A percentile compares a stretch with the other conserved stretches of the same genome.
phyloP scores from a whole-genome alignment of 2,888 invertebrate species.

The Andrena marginata region DNA sequence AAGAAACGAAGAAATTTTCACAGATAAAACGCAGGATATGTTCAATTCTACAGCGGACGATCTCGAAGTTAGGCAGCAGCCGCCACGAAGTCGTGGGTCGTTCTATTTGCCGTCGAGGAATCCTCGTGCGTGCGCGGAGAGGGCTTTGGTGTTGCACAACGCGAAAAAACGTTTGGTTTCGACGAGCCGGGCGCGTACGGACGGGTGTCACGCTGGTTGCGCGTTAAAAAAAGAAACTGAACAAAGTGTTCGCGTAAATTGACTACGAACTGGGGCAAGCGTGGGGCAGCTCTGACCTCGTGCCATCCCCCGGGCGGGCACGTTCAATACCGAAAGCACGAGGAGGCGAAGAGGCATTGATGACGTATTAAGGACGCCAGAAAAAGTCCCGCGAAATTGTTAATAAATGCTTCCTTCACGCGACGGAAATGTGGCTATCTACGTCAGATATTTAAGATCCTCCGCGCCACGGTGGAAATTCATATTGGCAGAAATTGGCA shows the following conservation, averaged over 20 bases:
- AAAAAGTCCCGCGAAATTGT: not conserved
- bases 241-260: slow-evolving; percentile 37
- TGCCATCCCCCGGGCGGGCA: slow-evolving; percentile 5
- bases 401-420: too few species aligned
- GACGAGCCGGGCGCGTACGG: slow-evolving; percentile 32
- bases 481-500: too few species aligned
- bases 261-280: slow-evolving; percentile 44
- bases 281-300: slow-evolving; percentile 37
- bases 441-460: too few species aligned
- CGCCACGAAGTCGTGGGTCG: slow-evolving; percentile 12
- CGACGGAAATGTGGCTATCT: too few species aligned
- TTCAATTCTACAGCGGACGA: not conserved
- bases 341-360: slow-evolving; percentile 25
- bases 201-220: slow-evolving; percentile 41
- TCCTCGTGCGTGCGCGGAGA: slow-evolving; percentile 41
- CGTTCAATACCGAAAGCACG: slow-evolving; percentile 48
- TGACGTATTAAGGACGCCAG: slow-evolving; percentile 16
- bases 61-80: slow-evolving; percentile 18
- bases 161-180: slow-evolving; percentile 15
- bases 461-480: too few species aligned
- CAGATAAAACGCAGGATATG: too few species aligned
- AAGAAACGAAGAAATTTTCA: too few species aligned
- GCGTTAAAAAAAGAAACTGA: slow-evolving; percentile 56
- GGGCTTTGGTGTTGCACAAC: slow-evolving; percentile 52
- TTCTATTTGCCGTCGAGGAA: slow-evolving; percentile 53